Conservation (phyloP, 2,888 invertebrate species). For the Megaustenia siamemsis region DNA sequence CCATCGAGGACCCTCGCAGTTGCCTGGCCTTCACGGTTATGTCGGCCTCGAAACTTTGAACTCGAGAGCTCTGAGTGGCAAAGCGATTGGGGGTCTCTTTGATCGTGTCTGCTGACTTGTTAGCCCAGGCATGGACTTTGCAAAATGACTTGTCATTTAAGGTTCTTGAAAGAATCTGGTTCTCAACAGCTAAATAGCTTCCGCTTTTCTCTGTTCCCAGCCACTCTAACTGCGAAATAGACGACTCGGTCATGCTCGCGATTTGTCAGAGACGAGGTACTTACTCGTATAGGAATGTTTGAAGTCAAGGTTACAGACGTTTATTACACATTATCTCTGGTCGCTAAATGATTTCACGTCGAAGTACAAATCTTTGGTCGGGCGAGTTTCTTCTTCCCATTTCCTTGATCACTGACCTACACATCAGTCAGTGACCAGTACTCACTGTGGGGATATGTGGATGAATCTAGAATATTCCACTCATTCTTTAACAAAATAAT, state of each 20-base stretch:
- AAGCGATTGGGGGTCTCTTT: constrained; percentile 14
- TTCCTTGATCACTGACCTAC: too few relatives aligned
- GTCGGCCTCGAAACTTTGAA: background rate
- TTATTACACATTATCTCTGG: too few relatives aligned
- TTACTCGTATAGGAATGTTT: too few relatives aligned
- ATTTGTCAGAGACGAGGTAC: too few relatives aligned
- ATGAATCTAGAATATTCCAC: too few relatives aligned
- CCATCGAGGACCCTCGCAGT: background rate
- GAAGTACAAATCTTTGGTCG: too few relatives aligned
- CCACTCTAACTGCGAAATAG: background rate
- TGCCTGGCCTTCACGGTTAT: background rate
- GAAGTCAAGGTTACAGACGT: too few relatives aligned
- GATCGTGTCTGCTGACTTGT: constrained; percentile 23
- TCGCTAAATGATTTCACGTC: too few relatives aligned
- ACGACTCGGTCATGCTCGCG: background rate
- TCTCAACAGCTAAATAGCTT: background rate
- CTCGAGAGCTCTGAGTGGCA: constrained; percentile 27
- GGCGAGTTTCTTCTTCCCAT: too few relatives aligned
- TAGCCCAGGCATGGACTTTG: background rate
- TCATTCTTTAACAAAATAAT: too few relatives aligned
- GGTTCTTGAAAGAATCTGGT: constrained; percentile 2
- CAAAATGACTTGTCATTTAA: constrained; percentile 3
- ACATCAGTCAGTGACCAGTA: too few relatives aligned
- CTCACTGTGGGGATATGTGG: too few relatives aligned
- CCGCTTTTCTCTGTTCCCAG: background rate